A percentile compares a stretch with the other conserved stretches of the same genome.
Evolutionary conservation across 1,140 invertebrate species (phyloP).

Genomic region (Aleiodes sp.): DNA sequence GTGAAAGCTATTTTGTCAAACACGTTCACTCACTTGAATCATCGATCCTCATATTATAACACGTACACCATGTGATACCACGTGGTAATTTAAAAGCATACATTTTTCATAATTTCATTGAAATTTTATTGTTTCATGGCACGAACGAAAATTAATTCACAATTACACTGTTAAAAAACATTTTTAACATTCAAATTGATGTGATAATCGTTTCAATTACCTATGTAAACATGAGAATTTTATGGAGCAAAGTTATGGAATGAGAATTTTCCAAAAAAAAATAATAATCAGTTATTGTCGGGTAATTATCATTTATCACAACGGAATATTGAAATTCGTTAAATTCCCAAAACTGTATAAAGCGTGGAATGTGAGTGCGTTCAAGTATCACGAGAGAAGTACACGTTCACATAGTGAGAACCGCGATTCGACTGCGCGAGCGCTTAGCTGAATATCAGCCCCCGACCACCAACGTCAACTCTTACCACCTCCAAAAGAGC

Average conservation of each 20-base stretch:
- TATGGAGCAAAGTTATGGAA: too few species aligned
- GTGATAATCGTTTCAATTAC: too few species aligned
- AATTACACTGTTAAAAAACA: too few species aligned
- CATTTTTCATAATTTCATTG: neutral
- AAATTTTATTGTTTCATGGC: neutral
- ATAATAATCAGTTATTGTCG: too few species aligned
- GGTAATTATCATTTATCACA: too few species aligned
- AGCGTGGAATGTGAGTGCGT: slow-evolving; percentile 39
- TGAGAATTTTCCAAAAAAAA: too few species aligned
- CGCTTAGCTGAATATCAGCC: slow-evolving; percentile 58
- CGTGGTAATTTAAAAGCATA: neutral
- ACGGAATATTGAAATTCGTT: neutral
- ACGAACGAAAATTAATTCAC: too few species aligned
- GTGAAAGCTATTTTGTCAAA: neutral
- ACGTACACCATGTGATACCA: neutral
- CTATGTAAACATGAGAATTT: too few species aligned
- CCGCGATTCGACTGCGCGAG: slow-evolving; percentile 58
- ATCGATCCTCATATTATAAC: neutral
- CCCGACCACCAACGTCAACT: slow-evolving; percentile 46
- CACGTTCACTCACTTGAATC: neutral
- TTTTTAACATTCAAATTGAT: too few species aligned
- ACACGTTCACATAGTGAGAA: slow-evolving; percentile 49
- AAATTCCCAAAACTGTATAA: neutral
- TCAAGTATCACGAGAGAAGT: slow-evolving; percentile 11
- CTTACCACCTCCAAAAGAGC: slow-evolving; percentile 44